These are phyloP conservation scores for Pleuronectes platessa DNA, from an alignment of 2,113 vertebrate species.

Conservation along the genomic window DNA sequence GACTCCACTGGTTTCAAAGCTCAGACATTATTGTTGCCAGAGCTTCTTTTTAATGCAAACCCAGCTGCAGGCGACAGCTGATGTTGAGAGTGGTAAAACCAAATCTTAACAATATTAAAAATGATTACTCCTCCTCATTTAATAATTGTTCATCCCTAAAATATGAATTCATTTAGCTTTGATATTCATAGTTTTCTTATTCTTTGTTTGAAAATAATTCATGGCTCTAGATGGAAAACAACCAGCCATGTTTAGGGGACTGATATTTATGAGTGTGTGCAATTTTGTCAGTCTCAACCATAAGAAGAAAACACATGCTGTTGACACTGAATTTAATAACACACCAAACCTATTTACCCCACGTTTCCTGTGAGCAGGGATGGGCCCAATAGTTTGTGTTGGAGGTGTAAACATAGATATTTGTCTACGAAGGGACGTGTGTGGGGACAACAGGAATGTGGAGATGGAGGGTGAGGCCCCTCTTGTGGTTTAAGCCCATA, in stretches of 20 bases:
- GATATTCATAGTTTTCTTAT: no score
- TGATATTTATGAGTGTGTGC: no score
- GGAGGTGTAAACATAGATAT: constrained; percentile 3
- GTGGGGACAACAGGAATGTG: constrained; percentile 31
- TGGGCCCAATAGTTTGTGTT: not conserved
- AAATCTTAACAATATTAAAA: no score
- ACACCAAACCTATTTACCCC: not conserved
- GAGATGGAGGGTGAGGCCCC: constrained; percentile 3
- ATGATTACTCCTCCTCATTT: no score
- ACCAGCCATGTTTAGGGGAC: no score
- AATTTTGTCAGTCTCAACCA: not conserved
- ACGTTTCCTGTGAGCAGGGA: not conserved
- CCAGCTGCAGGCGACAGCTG: not conserved
- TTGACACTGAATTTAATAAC: not conserved
- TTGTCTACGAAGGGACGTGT: not conserved
- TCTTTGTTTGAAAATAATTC: no score
- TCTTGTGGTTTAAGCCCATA: constrained; percentile 1
- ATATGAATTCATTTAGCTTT: no score
- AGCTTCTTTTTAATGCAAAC: not conserved
- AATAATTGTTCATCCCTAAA: no score
- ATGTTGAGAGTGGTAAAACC: no score
- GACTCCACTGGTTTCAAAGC: not conserved
- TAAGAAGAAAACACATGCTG: not conserved
- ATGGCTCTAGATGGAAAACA: no score
- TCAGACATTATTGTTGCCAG: no score